Percentiles rank a stretch among this genome's conserved stretches.
Conservation (phyloP, 2,888 invertebrate genomes). For the Sisyra terminalis region DNA sequence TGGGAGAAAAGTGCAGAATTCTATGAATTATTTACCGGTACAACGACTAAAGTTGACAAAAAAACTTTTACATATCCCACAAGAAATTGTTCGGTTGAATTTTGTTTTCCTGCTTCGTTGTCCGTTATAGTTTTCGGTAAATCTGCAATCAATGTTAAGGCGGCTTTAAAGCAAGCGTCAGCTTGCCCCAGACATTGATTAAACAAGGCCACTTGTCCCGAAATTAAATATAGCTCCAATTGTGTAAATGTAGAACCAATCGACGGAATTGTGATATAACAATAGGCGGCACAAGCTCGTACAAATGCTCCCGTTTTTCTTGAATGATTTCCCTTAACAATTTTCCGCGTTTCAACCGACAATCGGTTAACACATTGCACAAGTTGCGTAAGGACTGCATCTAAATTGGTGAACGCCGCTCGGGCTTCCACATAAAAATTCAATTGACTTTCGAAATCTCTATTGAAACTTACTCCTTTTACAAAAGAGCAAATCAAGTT, state of each 20-base stretch:
- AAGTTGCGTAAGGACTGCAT: constrained; percentile 67
- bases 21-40: constrained; percentile 43
- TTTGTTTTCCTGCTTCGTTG: constrained; percentile 56
- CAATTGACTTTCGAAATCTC: constrained; percentile 80
- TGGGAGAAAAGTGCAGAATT: too few relatives aligned
- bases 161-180: constrained; percentile 86
- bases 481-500: constrained; percentile 68
- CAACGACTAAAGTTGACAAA: constrained; percentile 62
- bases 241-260: constrained; percentile 62
- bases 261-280: constrained; percentile 94
- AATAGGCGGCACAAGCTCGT: constrained; percentile 88
- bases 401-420: constrained; percentile 78
- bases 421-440: constrained; percentile 89
- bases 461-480: constrained; percentile 62
- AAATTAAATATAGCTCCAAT: constrained; percentile 70
- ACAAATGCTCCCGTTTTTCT: constrained; percentile 73
- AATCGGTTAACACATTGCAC: constrained; percentile 77
- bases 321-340: constrained; percentile 59
- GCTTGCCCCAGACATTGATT: constrained; percentile 89
- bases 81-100: constrained; percentile 55
- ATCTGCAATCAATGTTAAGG: constrained; percentile 63
- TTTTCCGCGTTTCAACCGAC: constrained; percentile 46
- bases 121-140: constrained; percentile 41
- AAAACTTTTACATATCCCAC: constrained; percentile 58
- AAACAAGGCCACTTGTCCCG: constrained; percentile 75